Conservation (phyloP, 2,113 vertebrate genomes). For the Mystacornis crossleyi region DNA sequence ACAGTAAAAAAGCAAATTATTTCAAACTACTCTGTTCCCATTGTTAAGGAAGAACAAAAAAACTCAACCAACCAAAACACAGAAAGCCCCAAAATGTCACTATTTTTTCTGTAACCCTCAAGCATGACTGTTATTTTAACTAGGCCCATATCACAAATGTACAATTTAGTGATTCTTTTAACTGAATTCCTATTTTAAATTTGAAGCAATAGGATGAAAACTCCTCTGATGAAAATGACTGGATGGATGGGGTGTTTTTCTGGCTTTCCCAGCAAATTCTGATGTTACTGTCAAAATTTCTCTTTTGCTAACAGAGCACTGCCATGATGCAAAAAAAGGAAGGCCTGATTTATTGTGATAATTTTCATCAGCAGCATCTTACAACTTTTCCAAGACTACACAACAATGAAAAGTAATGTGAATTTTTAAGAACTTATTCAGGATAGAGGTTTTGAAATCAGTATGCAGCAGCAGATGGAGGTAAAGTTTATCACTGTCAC, state of each 20-base stretch:
- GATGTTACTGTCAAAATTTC: not conserved
- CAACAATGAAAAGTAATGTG: not conserved
- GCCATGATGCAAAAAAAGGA: not conserved
- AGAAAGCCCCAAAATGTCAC: rapidly evolving
- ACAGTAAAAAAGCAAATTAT: not conserved
- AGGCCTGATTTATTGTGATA: not conserved
- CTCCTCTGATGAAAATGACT: not conserved
- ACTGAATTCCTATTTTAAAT: not conserved
- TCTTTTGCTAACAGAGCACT: not conserved
- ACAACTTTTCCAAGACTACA: not conserved
- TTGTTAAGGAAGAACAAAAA: not conserved
- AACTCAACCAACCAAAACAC: not conserved
- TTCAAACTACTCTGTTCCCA: rapidly evolving
- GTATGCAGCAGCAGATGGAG: not conserved
- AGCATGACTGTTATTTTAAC: not conserved
- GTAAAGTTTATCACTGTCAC: not conserved
- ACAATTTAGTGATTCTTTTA: not conserved
- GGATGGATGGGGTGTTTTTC: not conserved
- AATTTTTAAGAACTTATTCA: not conserved
- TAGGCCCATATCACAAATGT: rapidly evolving
- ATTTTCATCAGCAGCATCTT: not conserved
- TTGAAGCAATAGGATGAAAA: not conserved
- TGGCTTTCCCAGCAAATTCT: not conserved
- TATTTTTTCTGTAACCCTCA: not conserved
- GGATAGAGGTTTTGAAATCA: not conserved